A percentile compares a stretch with the other conserved stretches of the same genome.
Conservation (phyloP, 1,140 invertebrate species). For the Batillaria attramentaria region DNA sequence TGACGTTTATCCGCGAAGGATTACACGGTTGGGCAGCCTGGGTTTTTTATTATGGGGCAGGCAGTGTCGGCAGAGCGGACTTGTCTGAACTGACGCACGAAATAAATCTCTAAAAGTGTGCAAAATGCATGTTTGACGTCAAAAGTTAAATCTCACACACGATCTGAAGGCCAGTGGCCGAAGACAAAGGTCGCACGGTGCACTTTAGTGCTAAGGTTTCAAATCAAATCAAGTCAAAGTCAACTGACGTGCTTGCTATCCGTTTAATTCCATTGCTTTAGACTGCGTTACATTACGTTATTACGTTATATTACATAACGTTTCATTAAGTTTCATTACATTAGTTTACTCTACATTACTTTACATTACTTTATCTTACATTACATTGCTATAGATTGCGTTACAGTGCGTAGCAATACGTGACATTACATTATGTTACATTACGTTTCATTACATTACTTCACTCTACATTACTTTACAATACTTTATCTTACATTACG, state of each 20-base stretch:
- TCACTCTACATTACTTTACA: conserved; percentile 21
- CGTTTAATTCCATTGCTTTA: conserved; percentile 11
- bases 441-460: conserved; percentile 26
- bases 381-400: not conserved
- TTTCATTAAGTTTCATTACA: conserved; percentile 8
- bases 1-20: no score
- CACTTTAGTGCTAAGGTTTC: not conserved
- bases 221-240: not conserved
- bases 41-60: no score
- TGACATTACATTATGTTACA: conserved; percentile 24
- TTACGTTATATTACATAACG: conserved; percentile 25
- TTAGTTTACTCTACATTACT: conserved; percentile 11
- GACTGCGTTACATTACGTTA: conserved; percentile 22
- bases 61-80: no score
- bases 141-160: not conserved
- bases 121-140: not conserved
- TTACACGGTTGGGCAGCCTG: no score
- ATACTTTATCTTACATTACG: conserved; percentile 16
- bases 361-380: conserved; percentile 9
- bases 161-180: not conserved
- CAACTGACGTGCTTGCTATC: not conserved
- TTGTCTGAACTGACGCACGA: no score
- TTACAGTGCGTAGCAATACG: conserved; percentile 23
- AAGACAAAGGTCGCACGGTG: not conserved
- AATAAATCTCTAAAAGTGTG: no score